Evolutionary conservation across 2,797 vertebrate species (phyloP), one percentile per base, ranked within the genome.

Genomic region (Salarias fasciatus): DNA sequence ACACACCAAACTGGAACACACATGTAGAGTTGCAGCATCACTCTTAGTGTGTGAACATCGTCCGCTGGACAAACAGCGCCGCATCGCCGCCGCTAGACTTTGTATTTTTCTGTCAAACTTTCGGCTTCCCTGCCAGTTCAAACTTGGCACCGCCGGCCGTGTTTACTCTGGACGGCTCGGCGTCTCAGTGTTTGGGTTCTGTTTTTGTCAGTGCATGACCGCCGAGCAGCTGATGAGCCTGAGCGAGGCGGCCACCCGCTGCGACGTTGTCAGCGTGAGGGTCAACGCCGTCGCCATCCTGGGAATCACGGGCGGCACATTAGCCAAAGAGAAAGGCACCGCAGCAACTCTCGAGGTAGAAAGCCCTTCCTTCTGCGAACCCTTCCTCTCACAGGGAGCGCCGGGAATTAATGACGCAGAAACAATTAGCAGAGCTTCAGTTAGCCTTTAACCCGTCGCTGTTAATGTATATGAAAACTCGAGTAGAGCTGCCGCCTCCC

Each of bases 271-370:
- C 49, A 94, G 95, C 1, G 93, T 97, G 35, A 90, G 96, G 80
- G 94, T 98, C 77, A 99, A 98, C 0, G 89, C 94, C 0, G 94
- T 98, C 49, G 95, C 96, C 85, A 96, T 99, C 75, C 89, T 97
- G 59, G 98, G 98, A 52, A 96, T 98, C 86, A 96, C 94, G 10
- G 98, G 98, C 80, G 96, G 95, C 5, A 94, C 94, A 6, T 87
- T 99, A 37, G 95, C 96, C 67, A 97, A 94, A 89, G 92, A 93
- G 67, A 89, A 91, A 63, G 92, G 92, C 58, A 92, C 94, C 0
- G 88, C 92, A 9, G 93, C 94, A 77, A 96, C 89, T 11, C 92
- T 99, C 31, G 94, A 98, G 96, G 97, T 98, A 24, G 18, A 24
- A 24, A 24, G 24, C 24, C 18, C 3, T 24, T 24, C 18, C 24